Conservation (phyloP, 2,888 invertebrate genomes). For the Himalopsyche anomala region DNA sequence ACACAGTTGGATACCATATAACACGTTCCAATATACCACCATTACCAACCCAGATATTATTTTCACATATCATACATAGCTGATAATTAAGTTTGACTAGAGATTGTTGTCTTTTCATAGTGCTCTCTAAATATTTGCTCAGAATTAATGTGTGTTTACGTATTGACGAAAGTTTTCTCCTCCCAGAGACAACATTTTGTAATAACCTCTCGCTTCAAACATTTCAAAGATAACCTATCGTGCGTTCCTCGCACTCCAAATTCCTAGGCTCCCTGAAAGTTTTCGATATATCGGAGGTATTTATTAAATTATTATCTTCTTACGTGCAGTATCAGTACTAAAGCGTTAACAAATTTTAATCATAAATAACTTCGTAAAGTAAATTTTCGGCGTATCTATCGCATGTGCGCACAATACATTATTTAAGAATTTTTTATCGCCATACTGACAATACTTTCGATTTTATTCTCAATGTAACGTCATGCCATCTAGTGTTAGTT, state of each 20-base stretch:
- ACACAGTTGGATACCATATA: no score
- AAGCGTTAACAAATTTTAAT: no score
- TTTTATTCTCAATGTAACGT: no score
- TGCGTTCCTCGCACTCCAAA: neutral
- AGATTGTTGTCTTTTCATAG: conserved; percentile 42
- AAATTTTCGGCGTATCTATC: no score
- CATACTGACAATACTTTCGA: no score
- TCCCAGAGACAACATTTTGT: neutral
- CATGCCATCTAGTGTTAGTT: conserved; percentile 7
- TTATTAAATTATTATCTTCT: conserved; percentile 6
- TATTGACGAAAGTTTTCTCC: conserved; percentile 17
- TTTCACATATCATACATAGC: conserved; percentile 22
- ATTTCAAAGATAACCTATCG: conserved; percentile 11
- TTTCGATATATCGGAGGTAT: conserved; percentile 27
- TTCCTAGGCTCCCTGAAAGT: conserved; percentile 6
- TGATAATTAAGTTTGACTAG: conserved; percentile 33
- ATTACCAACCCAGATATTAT: neutral
- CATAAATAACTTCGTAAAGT: no score
- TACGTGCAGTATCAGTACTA: no score
- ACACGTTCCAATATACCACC: no score
- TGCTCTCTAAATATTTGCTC: conserved; percentile 7
- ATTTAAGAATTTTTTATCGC: no score
- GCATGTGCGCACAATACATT: no score
- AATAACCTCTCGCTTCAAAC: conserved; percentile 10
- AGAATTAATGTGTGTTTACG: conserved; percentile 11